These are phyloP conservation scores for Salmo trutta DNA, from an alignment of 2,797 vertebrate species.

Conservation along the genomic window DNA sequence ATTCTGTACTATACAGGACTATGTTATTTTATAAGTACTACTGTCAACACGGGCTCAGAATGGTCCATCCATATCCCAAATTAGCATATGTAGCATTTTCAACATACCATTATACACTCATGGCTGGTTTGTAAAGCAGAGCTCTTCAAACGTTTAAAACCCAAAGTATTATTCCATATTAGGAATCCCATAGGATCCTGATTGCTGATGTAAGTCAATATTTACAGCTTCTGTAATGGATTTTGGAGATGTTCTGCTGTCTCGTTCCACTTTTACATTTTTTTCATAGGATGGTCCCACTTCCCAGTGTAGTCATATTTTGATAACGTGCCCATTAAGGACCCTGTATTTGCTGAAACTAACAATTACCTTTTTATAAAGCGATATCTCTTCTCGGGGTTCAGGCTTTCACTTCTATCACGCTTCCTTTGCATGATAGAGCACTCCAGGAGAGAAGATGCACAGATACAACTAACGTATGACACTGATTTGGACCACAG, in stretches of 20 bases:
- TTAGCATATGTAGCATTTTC: neutral
- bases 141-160: neutral
- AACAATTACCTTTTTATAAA: neutral
- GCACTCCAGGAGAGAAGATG: neutral
- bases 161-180: neutral
- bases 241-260: too few species aligned
- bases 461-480: neutral
- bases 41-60: neutral
- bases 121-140: neutral
- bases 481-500: neutral
- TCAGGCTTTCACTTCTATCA: too few species aligned
- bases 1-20: conserved; percentile 1
- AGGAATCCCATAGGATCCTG: neutral
- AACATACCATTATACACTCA: neutral
- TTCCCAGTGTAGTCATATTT: too few species aligned
- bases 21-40: conserved; percentile 10
- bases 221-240: too few species aligned
- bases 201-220: neutral
- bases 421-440: neutral
- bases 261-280: too few species aligned
- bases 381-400: neutral
- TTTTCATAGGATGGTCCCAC: too few species aligned
- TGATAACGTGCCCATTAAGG: too few species aligned
- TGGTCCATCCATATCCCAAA: conserved; percentile 1
- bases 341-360: neutral